These are phyloP conservation scores for Physocephala rufipes DNA, from an alignment of 2,888 invertebrate species.

Conservation along the genomic window DNA sequence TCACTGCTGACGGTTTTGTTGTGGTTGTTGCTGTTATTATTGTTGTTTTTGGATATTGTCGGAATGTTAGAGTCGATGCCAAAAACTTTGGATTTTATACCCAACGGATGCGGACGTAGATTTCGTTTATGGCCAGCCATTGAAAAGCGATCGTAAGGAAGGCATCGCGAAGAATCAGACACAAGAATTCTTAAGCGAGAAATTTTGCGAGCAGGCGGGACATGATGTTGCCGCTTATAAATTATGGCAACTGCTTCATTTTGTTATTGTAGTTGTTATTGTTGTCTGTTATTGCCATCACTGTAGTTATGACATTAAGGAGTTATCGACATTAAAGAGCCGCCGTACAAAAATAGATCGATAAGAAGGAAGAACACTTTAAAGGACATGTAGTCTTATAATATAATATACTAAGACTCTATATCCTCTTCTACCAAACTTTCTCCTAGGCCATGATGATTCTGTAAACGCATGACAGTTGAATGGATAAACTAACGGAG, in stretches of 20 bases:
- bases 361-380: too few relatives aligned
- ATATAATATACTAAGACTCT: too few relatives aligned
- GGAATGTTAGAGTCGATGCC: constrained; percentile 44
- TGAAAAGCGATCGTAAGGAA: constrained; percentile 33
- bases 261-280: constrained; percentile 19
- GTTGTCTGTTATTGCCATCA: constrained; percentile 12
- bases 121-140: constrained; percentile 33
- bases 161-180: constrained; percentile 9
- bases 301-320: background rate
- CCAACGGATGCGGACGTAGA: constrained; percentile 49
- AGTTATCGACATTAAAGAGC: constrained; percentile 5
- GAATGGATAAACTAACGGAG: too few relatives aligned
- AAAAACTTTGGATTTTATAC: constrained; percentile 57
- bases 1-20: constrained; percentile 7
- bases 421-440: too few relatives aligned
- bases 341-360: too few relatives aligned
- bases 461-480: too few relatives aligned
- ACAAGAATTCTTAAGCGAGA: background rate
- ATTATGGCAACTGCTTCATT: constrained; percentile 24
- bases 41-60: constrained; percentile 33
- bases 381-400: too few relatives aligned
- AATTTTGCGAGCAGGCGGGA: background rate
- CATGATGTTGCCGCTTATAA: constrained; percentile 10
- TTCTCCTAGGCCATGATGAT: too few relatives aligned
- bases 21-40: constrained; percentile 10